These are phyloP conservation scores for Melanophora roralis DNA, from an alignment of 2,888 invertebrate species.

Conservation along the genomic window DNA sequence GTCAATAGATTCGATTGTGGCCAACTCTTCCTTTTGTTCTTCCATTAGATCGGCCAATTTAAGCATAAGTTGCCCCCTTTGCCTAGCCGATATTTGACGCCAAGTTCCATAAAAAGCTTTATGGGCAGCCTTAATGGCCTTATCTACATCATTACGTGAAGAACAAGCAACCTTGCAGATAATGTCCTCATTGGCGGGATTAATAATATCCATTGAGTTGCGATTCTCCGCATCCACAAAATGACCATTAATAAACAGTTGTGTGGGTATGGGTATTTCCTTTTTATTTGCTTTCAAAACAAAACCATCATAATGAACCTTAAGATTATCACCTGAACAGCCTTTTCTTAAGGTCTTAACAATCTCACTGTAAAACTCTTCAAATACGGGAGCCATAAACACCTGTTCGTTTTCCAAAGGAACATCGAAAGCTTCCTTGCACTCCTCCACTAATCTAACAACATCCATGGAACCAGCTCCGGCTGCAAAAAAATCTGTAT, in stretches of 20 bases:
- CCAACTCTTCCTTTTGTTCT: conserved; percentile 94
- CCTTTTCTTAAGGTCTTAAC: conserved; percentile 83
- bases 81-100: conserved; percentile 95
- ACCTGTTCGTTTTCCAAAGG: conserved; percentile 92
- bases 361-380: conserved; percentile 85
- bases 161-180: conserved; percentile 87
- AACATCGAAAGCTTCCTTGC: conserved; percentile 87
- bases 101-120: conserved; percentile 94
- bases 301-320: conserved; percentile 83
- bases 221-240: conserved; percentile 88
- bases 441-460: conserved; percentile 91
- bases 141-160: conserved; percentile 88
- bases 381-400: conserved; percentile 93
- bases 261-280: conserved; percentile 90
- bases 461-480: conserved; percentile 99
- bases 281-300: conserved; percentile 89
- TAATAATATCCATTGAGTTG: conserved; percentile 83
- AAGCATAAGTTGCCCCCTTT: conserved; percentile 89
- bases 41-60: conserved; percentile 97
- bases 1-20: conserved; percentile 94
- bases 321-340: conserved; percentile 79
- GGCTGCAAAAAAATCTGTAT: conserved; percentile 94
- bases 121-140: conserved; percentile 91
- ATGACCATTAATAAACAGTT: conserved; percentile 93
- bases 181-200: conserved; percentile 90